Conservation (phyloP, 2,113 vertebrate species). For the Picathartes gymnocephalus region DNA sequence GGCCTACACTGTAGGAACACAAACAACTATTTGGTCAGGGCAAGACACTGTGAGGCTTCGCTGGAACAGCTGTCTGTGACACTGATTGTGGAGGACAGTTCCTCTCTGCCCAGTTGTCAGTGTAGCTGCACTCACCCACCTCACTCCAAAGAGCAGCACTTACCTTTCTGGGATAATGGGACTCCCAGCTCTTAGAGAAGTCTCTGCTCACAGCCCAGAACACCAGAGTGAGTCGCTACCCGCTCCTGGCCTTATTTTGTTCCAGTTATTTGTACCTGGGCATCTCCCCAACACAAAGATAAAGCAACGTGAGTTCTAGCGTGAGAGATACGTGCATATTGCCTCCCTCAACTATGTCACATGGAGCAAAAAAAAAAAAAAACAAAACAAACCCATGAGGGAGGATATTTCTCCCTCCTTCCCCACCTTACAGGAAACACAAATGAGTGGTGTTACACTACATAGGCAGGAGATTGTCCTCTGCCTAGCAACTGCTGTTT, state of each 20-base stretch:
- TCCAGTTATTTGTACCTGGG: background rate
- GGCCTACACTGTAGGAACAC: background rate
- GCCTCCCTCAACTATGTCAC: background rate
- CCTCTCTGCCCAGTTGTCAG: background rate
- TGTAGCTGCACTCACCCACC: background rate
- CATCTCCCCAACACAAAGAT: background rate
- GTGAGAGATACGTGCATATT: background rate
- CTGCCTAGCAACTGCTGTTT: background rate
- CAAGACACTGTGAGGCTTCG: background rate
- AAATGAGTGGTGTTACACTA: background rate
- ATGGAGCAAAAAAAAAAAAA: accelerated
- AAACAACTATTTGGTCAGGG: background rate
- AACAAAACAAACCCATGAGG: accelerated
- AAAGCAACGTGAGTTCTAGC: background rate
- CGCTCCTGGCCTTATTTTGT: accelerated
- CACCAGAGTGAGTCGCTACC: accelerated
- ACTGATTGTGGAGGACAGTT: background rate
- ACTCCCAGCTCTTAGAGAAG: background rate
- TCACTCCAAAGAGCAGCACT: background rate
- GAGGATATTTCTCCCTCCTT: background rate
- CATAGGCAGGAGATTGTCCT: background rate
- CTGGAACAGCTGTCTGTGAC: no score
- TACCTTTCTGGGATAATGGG: accelerated
- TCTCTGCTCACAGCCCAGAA: background rate
- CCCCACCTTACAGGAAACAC: background rate